A percentile compares a stretch with the other conserved stretches of the same genome.
These are phyloP conservation scores for Hippotragus niger DNA, from an alignment of 2,113 vertebrate species.

Conservation along the genomic window DNA sequence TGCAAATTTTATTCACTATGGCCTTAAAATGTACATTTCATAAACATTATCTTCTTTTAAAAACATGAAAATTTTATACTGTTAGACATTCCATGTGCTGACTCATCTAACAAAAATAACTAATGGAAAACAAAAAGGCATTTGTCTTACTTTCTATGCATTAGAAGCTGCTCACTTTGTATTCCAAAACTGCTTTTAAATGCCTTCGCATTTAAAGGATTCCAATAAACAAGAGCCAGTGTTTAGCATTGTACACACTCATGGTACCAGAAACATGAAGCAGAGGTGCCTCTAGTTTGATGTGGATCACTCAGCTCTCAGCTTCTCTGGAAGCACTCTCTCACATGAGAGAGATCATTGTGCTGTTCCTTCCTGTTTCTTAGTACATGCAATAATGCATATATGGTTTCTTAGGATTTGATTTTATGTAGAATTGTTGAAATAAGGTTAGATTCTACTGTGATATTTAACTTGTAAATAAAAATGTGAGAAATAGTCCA, in stretches of 20 bases:
- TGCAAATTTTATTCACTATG: background rate
- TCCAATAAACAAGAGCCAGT: conserved; percentile 61
- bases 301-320: conserved; percentile 7
- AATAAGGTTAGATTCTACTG: background rate
- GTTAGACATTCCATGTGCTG: background rate
- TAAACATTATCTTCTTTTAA: background rate
- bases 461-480: background rate
- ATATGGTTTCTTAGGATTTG: background rate
- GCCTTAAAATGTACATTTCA: background rate
- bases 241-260: conserved; percentile 36
- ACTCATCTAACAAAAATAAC: background rate
- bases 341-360: background rate
- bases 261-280: background rate
- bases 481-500: background rate
- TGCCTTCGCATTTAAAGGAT: conserved; percentile 56
- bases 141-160: background rate
- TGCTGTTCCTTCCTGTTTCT: background rate
- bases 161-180: conserved; percentile 35
- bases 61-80: background rate
- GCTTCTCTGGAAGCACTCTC: conserved; percentile 39
- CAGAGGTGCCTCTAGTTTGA: conserved; percentile 39
- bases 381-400: background rate
- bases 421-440: background rate
- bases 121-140: background rate
- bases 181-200: conserved; percentile 24